Evolutionary conservation across 2,113 vertebrate species (phyloP), one percentile per base, ranked within the genome.

Genomic region (Phoenicopterus ruber): DNA sequence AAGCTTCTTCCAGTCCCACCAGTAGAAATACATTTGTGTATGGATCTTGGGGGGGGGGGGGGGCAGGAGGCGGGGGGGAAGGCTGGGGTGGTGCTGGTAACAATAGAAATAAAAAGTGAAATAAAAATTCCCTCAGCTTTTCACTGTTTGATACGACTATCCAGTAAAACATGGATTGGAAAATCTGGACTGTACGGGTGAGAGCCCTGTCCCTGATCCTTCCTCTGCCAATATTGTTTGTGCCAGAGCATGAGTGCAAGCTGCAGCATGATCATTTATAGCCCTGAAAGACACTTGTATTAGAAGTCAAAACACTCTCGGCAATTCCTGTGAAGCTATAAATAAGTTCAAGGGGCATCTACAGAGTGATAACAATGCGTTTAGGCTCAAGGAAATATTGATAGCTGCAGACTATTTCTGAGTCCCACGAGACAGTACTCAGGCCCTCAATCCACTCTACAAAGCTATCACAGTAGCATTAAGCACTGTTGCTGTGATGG

Each of bases 331-430:
- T 62, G 88, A 63, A 70, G 50, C 62, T 77, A 88, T 67, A 83
- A 92, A 73, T 90, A 94, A 80, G 50, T 93, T 90, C 86, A 96
- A 73, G 40, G 76, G 38, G 24, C 71, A 92, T 34, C 79, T 84
- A 15, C 78, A 59, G n/a, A 84, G 38, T 55, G 38, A 50, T 93
- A 96, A 69, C 36, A 61, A 10, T 25, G 31, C 2, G 1, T 79
- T 93, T 86, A 69, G 34, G 36, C 74, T 91, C 86, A 82, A 86
- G 44, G 36, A 96, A 92, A 85, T 92, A 94, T 61, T 85, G 92
- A 93, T 87, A 88, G 70, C 38, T 90, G 74, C 47, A 72, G 44
- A 74, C 32, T 82, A 20, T 47, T 91, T 85, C 69, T 1, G 1
- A 85, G 38, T 69, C 82, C 62, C 82, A n/a, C 0, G 1, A 79